These are phyloP conservation scores for Hipparchia sbordonii DNA, from an alignment of 2,888 invertebrate species.

Conservation along the genomic window DNA sequence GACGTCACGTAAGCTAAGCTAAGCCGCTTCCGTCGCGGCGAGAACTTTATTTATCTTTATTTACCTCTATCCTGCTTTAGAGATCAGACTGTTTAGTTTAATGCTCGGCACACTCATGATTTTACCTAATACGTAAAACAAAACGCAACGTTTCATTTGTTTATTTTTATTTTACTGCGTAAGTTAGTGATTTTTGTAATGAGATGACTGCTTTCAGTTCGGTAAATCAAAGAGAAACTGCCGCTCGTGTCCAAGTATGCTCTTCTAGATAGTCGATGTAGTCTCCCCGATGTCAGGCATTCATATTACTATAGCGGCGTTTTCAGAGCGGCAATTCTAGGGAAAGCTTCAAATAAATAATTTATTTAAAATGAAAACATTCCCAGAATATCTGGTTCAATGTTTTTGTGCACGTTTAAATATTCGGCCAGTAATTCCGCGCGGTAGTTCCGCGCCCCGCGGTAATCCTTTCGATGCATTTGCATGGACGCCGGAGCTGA, in stretches of 20 bases:
- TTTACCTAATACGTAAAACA: not conserved
- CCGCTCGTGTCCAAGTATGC: too few relatives aligned
- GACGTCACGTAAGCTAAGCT: not conserved
- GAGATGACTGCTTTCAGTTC: too few relatives aligned
- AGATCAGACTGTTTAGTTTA: not conserved
- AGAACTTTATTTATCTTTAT: not conserved
- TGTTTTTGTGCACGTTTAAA: not conserved
- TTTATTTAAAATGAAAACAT: conserved; percentile 1
- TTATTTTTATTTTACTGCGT: not conserved
- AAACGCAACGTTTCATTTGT: not conserved
- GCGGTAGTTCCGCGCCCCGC: not conserved
- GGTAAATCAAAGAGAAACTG: too few relatives aligned
- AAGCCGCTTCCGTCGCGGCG: not conserved
- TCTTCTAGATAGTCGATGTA: too few relatives aligned
- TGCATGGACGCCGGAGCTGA: not conserved
- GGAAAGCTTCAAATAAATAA: not conserved
- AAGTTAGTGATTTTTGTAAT: not conserved
- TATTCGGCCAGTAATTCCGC: not conserved
- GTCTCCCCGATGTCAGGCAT: too few relatives aligned
- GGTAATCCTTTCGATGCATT: not conserved
- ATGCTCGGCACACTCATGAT: not conserved
- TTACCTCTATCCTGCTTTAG: not conserved
- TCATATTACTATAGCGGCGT: not conserved
- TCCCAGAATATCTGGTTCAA: not conserved
- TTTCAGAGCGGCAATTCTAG: not conserved